A percentile compares a stretch with the other conserved stretches of the same genome.
Evolutionary conservation across 2,113 vertebrate species (phyloP).

Genomic region (Cromileptes altivelis): DNA sequence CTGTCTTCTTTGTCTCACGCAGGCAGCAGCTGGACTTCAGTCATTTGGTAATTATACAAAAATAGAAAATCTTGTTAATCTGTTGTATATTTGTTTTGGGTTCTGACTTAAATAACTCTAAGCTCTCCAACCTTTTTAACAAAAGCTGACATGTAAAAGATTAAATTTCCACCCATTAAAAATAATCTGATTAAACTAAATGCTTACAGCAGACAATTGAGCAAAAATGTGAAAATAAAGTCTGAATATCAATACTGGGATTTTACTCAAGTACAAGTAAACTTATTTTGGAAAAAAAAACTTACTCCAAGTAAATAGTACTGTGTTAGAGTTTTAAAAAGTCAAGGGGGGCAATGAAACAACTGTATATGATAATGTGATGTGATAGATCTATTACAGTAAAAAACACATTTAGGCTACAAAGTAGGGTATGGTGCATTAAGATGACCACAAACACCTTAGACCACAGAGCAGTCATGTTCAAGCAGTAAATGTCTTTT

Average conservation of each 20-base stretch:
- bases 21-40: slow-evolving; percentile 27
- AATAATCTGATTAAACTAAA: not conserved
- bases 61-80: not conserved
- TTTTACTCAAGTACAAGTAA: not conserved
- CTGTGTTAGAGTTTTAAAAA: too few species aligned
- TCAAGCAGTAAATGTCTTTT: too few species aligned
- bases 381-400: too few species aligned
- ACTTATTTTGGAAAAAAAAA: not conserved
- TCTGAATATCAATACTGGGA: not conserved
- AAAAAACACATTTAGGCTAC: too few species aligned
- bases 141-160: not conserved
- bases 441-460: too few species aligned
- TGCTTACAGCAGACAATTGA: not conserved
- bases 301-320: not conserved
- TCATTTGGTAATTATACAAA: slow-evolving; percentile 57
- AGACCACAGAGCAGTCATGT: too few species aligned
- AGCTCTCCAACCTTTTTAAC: not conserved
- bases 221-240: not conserved
- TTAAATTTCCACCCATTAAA: not conserved
- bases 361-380: too few species aligned
- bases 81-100: not conserved
- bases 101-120: not conserved
- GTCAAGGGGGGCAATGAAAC: too few species aligned
- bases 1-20: slow-evolving; percentile 24
- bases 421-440: too few species aligned